Base-by-base conservation (phyloP, 2,797 vertebrate genomes). In the Picus viridis region DNA sequence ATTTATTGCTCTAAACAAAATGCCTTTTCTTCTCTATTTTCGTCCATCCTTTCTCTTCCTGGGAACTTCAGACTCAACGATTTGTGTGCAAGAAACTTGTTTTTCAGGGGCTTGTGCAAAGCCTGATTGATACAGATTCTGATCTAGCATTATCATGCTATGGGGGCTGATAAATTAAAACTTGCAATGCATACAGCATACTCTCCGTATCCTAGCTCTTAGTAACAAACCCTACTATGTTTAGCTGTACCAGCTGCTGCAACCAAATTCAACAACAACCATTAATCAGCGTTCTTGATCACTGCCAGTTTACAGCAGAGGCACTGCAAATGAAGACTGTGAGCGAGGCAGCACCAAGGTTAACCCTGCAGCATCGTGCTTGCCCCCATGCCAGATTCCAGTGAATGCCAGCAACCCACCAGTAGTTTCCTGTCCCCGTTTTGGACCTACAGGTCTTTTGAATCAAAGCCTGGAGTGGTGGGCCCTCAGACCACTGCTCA, bases 291-390 rank as follows among this genome's bases (percentile, higher is more conserved):
- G 1, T 5, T 73, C 61, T 4, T 39, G 18, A 47, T 10, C 26
- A 3, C 32, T 16, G 22, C 30, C 45, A 26, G 9, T 2, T 1
- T 30, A 15, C 41, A 8, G 22, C 0, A 2, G 24, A n/a, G 58
- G 49, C 36, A 13, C 22, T 0, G 1, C 30, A 36, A 26, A 10
- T 4, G 68, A 30, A 17, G 19, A 27, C 6, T 11, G 6, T 0
- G 11, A 45, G n/a, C 2, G 0, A 7, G 24, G 41, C 26, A 68
- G 47, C 3, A 3, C 9, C 0, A 0, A 16, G 30, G 20, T 64
- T 47, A 32, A 4, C 19, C 4, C 12, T 0, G 24, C 6, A 8
- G 5, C 32, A 7, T 32, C 0, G 39, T 0, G 1, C 57, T 24
- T 4, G 24, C 30, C 9, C 47, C 43, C 0, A 1, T 51, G 41